Evolutionary conservation across 2,888 invertebrate genomes (phyloP).

Genomic region (Volucella inflata): DNA sequence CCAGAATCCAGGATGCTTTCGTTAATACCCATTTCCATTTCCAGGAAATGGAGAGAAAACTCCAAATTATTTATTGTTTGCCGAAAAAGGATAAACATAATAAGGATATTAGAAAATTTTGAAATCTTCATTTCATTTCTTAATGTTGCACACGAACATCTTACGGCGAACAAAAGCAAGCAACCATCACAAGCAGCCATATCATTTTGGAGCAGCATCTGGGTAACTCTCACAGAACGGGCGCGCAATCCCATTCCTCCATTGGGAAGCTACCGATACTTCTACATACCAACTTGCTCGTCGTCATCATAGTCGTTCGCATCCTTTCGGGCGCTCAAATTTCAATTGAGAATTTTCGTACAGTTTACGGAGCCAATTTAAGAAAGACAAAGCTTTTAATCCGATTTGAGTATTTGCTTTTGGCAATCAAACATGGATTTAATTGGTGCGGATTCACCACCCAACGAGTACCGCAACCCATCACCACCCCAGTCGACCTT

Average conservation of each 20-base stretch:
- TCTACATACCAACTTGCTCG: background rate
- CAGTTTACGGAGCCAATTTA: slow-evolving; percentile 75
- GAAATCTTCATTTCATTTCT: slow-evolving; percentile 65
- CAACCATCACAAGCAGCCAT: background rate
- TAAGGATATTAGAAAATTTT: slow-evolving; percentile 67
- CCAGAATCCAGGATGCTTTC: no score
- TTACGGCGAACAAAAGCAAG: slow-evolving; percentile 48
- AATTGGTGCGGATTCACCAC: slow-evolving; percentile 69
- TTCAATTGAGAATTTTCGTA: slow-evolving; percentile 73
- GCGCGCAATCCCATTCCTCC: slow-evolving; percentile 27
- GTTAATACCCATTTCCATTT: no score
- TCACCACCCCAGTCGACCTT: slow-evolving; percentile 22
- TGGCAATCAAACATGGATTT: slow-evolving; percentile 76
- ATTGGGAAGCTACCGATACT: slow-evolving; percentile 49
- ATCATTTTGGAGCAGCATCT: slow-evolving; percentile 18
- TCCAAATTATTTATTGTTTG: slow-evolving; percentile 45
- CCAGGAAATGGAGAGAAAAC: background rate
- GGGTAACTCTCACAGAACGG: slow-evolving; percentile 30
- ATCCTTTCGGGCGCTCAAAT: slow-evolving; percentile 74
- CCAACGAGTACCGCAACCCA: background rate
- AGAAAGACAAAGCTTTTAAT: slow-evolving; percentile 76
- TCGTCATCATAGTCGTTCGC: slow-evolving; percentile 44
- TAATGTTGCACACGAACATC: slow-evolving; percentile 51
- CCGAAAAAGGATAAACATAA: slow-evolving; percentile 38
- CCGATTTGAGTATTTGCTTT: slow-evolving; percentile 76